Conservation (phyloP, 2,113 vertebrate species). For the Tragelaphus imberbis region DNA sequence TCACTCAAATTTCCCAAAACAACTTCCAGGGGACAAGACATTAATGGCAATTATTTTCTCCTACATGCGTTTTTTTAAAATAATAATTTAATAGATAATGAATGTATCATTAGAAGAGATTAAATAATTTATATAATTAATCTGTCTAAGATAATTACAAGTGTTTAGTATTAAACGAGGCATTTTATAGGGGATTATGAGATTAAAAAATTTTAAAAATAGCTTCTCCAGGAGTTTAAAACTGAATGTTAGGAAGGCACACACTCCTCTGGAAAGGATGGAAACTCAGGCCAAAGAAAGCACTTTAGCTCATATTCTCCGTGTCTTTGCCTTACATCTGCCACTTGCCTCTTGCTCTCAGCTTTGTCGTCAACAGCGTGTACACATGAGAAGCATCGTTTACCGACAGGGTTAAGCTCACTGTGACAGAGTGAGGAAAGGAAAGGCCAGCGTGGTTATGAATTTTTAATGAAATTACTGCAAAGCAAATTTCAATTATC, state of each 20-base stretch:
- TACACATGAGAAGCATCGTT: rapidly evolving
- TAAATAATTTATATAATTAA: background rate
- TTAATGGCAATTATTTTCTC: background rate
- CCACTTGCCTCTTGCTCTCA: background rate
- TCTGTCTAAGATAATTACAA: background rate
- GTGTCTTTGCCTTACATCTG: background rate
- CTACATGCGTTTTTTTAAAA: background rate
- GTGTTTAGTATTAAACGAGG: background rate
- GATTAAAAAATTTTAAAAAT: background rate
- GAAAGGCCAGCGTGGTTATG: slow-evolving; percentile 37
- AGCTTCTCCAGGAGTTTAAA: background rate
- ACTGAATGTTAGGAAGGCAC: background rate
- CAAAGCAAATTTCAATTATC: slow-evolving; percentile 71
- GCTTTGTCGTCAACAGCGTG: rapidly evolving
- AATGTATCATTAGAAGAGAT: background rate
- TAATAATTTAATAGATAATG: background rate
- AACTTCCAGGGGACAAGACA: background rate
- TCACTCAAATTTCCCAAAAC: background rate
- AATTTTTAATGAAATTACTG: slow-evolving; percentile 72
- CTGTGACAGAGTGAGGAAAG: background rate
- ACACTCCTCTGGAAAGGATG: background rate
- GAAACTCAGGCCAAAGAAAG: background rate
- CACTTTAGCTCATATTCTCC: rapidly evolving
- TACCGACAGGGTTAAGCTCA: background rate
- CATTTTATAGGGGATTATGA: background rate